Evolutionary conservation across 2,113 vertebrate genomes (phyloP).

Genomic region (Apus apus): DNA sequence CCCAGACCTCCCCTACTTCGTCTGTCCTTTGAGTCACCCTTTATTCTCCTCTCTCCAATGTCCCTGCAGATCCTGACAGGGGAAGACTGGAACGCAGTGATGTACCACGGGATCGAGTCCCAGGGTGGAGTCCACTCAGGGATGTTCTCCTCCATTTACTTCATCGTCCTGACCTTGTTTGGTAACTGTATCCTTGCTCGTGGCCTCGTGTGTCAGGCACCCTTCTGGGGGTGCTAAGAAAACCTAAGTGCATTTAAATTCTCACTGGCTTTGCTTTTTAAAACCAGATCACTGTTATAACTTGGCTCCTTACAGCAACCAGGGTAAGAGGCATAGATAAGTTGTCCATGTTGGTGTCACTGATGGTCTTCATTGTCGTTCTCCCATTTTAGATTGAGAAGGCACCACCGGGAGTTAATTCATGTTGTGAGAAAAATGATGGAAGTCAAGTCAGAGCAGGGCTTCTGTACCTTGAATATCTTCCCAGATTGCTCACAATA

Average conservation of each 20-base stretch:
- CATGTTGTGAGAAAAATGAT: not conserved
- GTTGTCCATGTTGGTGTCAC: not conserved
- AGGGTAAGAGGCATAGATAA: not conserved
- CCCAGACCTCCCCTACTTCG: too few species aligned
- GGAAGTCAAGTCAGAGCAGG: not conserved
- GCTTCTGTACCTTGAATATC: not conserved
- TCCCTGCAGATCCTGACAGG: conserved; percentile 88
- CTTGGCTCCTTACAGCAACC: not conserved
- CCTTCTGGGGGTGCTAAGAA: not conserved
- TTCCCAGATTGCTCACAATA: not conserved
- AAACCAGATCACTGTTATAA: rapidly evolving
- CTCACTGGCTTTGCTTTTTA: not conserved
- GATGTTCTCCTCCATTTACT: conserved; percentile 96
- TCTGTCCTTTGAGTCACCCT: not conserved
- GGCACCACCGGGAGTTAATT: not conserved
- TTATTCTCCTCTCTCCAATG: not conserved
- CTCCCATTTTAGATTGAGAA: not conserved
- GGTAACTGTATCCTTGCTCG: conserved; percentile 96
- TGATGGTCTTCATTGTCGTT: rapidly evolving
- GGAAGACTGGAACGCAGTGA: conserved; percentile 97
- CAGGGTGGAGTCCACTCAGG: conserved; percentile 91
- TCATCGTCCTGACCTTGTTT: conserved; percentile 93
- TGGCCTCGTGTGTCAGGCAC: not conserved
- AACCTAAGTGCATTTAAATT: not conserved
- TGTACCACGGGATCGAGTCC: conserved; percentile 95